Conservation (phyloP, 2,113 vertebrate genomes). For the Oncorhynchus clarkii region DNA sequence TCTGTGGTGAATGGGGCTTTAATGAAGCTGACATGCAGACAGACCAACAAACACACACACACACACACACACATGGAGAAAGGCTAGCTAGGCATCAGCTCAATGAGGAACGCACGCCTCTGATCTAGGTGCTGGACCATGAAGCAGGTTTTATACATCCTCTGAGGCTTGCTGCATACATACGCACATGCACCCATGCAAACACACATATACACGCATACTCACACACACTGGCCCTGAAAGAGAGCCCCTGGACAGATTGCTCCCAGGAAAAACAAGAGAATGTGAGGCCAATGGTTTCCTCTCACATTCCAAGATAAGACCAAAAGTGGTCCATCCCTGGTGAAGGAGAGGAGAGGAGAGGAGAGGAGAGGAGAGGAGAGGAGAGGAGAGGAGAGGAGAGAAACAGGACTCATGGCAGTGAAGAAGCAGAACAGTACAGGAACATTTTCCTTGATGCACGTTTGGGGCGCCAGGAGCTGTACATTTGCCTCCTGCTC, state of each 20-base stretch:
- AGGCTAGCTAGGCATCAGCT: too few relatives aligned
- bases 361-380: not conserved
- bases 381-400: not conserved
- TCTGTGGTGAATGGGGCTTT: slow-evolving; percentile 14
- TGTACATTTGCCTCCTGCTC: not conserved
- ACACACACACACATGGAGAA: too few relatives aligned
- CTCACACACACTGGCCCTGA: not conserved
- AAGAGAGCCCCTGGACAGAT: slow-evolving; percentile 22
- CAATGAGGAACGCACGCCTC: too few relatives aligned
- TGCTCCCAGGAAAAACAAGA: slow-evolving; percentile 37
- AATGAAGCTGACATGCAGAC: slow-evolving; percentile 17
- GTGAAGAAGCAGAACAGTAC: slow-evolving; percentile 11
- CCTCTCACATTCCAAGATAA: slow-evolving; percentile 39
- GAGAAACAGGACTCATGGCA: not conserved
- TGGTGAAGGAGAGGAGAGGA: slow-evolving; percentile 17
- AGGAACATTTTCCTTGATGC: too few relatives aligned
- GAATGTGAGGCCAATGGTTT: slow-evolving; percentile 37
- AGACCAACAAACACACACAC: not conserved
- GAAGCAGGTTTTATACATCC: too few relatives aligned
- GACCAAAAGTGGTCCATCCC: slow-evolving; percentile 34
- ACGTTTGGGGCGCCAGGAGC: not conserved
- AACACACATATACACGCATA: too few relatives aligned
- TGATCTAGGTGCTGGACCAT: too few relatives aligned
- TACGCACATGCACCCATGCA: too few relatives aligned
- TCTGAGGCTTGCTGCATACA: not conserved